These are phyloP conservation scores for Characodon lateralis DNA, from an alignment of 2,797 vertebrate species.

Conservation along the genomic window DNA sequence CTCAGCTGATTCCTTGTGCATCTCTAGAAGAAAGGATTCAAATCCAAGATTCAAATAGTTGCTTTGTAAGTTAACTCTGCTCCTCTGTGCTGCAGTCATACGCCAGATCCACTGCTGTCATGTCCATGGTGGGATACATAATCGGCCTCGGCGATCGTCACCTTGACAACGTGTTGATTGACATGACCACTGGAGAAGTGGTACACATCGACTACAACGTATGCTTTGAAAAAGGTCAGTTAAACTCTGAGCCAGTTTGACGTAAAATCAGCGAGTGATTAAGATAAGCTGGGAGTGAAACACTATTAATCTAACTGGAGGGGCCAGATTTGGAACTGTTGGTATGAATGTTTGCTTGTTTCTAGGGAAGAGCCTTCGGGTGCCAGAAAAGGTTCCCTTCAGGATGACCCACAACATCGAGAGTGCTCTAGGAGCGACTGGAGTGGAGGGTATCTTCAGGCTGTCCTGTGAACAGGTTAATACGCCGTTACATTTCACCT, in stretches of 20 bases:
- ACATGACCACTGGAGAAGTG: slow-evolving; percentile 98
- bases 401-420: slow-evolving; percentile 99
- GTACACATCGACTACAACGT: slow-evolving; percentile 99
- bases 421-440: slow-evolving; percentile 94
- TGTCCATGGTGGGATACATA: slow-evolving; percentile 99
- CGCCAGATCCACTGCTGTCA: slow-evolving; percentile 96
- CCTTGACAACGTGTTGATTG: slow-evolving; percentile 98
- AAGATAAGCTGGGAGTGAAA: not conserved
- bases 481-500: not conserved
- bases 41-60: not conserved
- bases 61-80: not conserved
- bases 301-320: not conserved
- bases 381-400: slow-evolving; percentile 98
- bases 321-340: not conserved
- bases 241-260: not conserved
- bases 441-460: slow-evolving; percentile 97
- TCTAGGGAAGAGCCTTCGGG: slow-evolving; percentile 95
- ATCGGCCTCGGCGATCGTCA: slow-evolving; percentile 98
- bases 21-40: not conserved
- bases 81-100: slow-evolving; percentile 83
- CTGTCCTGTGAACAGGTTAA: slow-evolving; percentile 96
- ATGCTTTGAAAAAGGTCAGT: slow-evolving; percentile 97
- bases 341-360: not conserved
- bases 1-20: not conserved
- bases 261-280: not conserved